phyloP scores from a whole-genome alignment of 2,113 vertebrate genomes.

The Thamnophis sirtalis region DNA sequence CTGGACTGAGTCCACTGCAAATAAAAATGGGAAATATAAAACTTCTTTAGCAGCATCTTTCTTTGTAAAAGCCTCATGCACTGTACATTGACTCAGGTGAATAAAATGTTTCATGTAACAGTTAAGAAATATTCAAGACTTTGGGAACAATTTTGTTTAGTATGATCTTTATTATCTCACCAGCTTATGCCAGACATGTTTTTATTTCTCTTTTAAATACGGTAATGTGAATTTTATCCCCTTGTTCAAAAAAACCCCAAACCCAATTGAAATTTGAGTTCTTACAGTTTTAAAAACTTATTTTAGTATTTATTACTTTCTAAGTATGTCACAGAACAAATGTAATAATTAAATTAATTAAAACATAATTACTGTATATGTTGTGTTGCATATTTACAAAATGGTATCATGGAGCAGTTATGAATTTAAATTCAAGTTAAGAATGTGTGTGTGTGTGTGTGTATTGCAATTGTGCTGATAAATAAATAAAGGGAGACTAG shows the following conservation, averaged over 20 bases:
- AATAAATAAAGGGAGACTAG: no score
- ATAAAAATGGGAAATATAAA: not conserved
- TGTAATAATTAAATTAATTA: not conserved
- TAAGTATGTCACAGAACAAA: not conserved
- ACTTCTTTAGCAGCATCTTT: not conserved
- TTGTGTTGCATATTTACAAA: not conserved
- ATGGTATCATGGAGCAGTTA: not conserved
- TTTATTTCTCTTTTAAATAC: not conserved
- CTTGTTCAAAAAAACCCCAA: not conserved
- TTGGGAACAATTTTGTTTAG: not conserved
- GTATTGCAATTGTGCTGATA: no score
- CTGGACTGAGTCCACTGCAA: not conserved
- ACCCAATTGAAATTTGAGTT: not conserved
- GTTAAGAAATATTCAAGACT: not conserved
- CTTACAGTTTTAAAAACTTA: not conserved
- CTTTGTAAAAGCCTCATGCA: not conserved
- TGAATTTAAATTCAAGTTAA: not conserved
- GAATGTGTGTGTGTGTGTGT: no score
- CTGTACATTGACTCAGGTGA: not conserved
- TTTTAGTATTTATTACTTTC: not conserved
- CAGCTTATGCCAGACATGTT: not conserved
- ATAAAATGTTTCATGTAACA: not conserved
- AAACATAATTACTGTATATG: not conserved
- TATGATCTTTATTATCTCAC: not conserved
- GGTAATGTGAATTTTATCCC: not conserved